These are phyloP conservation scores for Epinotia demarniana DNA, from an alignment of 2,888 invertebrate genomes.

Conservation along the genomic window DNA sequence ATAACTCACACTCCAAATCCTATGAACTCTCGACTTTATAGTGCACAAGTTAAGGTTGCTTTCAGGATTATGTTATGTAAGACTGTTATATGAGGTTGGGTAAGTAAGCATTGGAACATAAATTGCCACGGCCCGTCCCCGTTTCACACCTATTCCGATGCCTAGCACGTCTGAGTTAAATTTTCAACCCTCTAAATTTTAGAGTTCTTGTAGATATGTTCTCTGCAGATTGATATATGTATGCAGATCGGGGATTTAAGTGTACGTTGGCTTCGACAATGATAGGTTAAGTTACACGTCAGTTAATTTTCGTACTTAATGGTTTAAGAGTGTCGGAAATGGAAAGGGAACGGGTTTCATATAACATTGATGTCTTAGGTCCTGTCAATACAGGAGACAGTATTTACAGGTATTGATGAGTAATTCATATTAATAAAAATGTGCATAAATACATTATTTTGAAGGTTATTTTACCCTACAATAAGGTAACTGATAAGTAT, in stretches of 20 bases:
- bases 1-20: not conserved
- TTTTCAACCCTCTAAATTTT: constrained; percentile 42
- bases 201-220: constrained; percentile 22
- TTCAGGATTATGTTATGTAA: not conserved
- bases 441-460: too few species aligned
- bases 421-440: too few species aligned
- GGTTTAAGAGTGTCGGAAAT: not conserved
- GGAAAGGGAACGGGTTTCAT: not conserved
- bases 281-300: not conserved
- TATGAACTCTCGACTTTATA: not conserved
- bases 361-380: too few species aligned
- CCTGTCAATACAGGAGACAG: too few species aligned
- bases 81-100: constrained; percentile 1
- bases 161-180: constrained; percentile 37
- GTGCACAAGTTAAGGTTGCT: not conserved
- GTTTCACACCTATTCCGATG: constrained; percentile 36
- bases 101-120: constrained; percentile 20
- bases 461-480: not conserved
- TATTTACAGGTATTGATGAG: too few species aligned
- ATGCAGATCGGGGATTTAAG: constrained; percentile 4
- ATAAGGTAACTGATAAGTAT: not conserved
- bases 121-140: constrained; percentile 29
- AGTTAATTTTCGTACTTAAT: not conserved
- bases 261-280: not conserved
- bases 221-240: not conserved